Percentiles rank a stretch among this genome's conserved stretches.
Evolutionary conservation across 1,140 invertebrate genomes (phyloP).

Genomic region (Drosophila sproati): DNA sequence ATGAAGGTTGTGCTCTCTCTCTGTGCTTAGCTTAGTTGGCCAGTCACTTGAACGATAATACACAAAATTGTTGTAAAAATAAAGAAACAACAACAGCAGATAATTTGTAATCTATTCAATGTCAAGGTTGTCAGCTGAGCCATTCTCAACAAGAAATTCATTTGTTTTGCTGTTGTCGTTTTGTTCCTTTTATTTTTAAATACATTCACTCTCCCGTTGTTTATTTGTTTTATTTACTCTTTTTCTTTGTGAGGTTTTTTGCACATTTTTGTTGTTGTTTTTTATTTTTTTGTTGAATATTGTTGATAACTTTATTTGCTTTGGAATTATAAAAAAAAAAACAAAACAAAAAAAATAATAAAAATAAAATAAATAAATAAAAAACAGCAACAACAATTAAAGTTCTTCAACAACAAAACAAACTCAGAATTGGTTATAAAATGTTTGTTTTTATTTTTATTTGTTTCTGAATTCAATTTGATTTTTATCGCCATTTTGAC

Average conservation of each 20-base stretch:
- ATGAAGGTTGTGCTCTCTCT: background rate
- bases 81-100: conserved; percentile 45
- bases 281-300: conserved; percentile 58
- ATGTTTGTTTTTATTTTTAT: conserved; percentile 12
- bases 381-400: conserved; percentile 15
- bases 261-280: conserved; percentile 17
- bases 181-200: conserved; percentile 25
- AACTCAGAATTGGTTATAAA: conserved; percentile 36
- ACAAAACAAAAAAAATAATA: conserved; percentile 31
- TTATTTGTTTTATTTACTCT: conserved; percentile 34
- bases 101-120: conserved; percentile 74
- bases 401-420: conserved; percentile 14
- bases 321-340: conserved; percentile 44
- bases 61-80: conserved; percentile 29
- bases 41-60: conserved; percentile 27
- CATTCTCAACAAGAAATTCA: conserved; percentile 41
- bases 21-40: background rate
- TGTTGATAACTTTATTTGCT: conserved; percentile 81
- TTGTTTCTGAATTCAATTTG: background rate
- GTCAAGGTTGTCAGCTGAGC: conserved; percentile 64
- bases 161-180: conserved; percentile 45
- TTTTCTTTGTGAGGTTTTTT: conserved; percentile 12
- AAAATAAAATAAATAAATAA: background rate
- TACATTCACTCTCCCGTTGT: conserved; percentile 24
- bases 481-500: background rate